These are phyloP conservation scores for Drosophila erecta DNA, from an alignment of 1,140 invertebrate genomes.

Conservation along the genomic window DNA sequence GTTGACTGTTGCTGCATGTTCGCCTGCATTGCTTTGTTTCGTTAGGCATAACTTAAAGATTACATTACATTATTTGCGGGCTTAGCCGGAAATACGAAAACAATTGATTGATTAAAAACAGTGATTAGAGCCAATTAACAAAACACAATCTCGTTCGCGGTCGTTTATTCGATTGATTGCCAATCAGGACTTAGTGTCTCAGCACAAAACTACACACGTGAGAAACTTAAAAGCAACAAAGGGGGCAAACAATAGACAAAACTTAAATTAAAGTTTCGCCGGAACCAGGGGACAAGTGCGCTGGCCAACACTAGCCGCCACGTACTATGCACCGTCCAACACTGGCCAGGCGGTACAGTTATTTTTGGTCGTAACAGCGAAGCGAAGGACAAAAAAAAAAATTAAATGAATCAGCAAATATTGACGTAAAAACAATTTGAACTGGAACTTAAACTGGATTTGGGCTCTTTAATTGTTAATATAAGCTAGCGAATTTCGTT, in stretches of 20 bases:
- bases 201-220: constrained; percentile 4
- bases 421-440: constrained; percentile 7
- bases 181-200: constrained; percentile 27
- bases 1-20: constrained; percentile 26
- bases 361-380: constrained; percentile 35
- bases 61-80: constrained; percentile 38
- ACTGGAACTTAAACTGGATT: constrained; percentile 16
- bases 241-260: constrained; percentile 18
- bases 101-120: constrained; percentile 13
- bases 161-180: constrained; percentile 36
- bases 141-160: constrained; percentile 18
- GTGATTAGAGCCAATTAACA: constrained; percentile 17
- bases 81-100: constrained; percentile 21
- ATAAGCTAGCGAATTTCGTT: constrained; percentile 52
- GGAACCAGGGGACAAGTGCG: constrained; percentile 3
- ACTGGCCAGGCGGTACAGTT: constrained; percentile 21
- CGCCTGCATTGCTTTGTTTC: constrained; percentile 25
- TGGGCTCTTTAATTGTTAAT: constrained; percentile 22
- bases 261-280: constrained; percentile 21
- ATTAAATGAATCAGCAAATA: constrained; percentile 6
- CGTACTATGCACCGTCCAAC: neutral
- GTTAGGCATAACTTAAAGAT: constrained; percentile 52
- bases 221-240: constrained; percentile 4
- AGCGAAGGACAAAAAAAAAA: constrained; percentile 2
- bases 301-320: neutral